Evolutionary conservation across 2,888 invertebrate genomes (phyloP).

Genomic region (Rapana venosa): DNA sequence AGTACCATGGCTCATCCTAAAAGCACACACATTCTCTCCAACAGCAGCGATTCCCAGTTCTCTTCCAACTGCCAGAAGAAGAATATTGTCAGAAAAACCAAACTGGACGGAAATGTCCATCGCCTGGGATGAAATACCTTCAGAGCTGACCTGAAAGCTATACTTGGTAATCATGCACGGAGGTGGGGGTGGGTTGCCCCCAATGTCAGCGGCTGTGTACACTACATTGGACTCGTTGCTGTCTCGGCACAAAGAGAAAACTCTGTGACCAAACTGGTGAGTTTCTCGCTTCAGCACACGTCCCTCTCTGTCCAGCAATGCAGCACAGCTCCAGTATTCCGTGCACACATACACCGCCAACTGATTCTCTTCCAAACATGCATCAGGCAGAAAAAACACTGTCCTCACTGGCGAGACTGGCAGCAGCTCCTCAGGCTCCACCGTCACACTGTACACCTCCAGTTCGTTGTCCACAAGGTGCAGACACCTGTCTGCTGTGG

Average conservation of each 20-base stretch:
- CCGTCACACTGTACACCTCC: neutral
- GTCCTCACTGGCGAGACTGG: neutral
- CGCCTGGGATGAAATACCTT: neutral
- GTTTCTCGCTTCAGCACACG: neutral
- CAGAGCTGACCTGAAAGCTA: neutral
- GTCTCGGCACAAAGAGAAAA: neutral
- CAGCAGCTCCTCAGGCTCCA: neutral
- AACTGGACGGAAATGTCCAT: neutral
- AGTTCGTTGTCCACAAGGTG: neutral
- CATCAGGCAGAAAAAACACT: slow-evolving; percentile 11
- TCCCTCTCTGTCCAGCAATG: neutral
- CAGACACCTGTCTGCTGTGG: neutral
- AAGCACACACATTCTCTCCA: neutral
- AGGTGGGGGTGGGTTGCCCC: neutral
- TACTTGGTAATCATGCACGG: neutral
- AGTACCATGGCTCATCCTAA: neutral
- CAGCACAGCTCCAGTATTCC: neutral
- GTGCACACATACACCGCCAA: neutral
- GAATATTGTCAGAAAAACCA: neutral
- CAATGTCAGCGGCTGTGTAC: neutral
- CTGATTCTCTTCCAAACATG: neutral
- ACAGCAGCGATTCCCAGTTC: neutral
- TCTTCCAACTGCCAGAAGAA: neutral
- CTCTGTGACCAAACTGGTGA: neutral
- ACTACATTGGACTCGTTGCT: neutral